Base-by-base conservation (phyloP, 2,888 invertebrate genomes). In the Cataglyphis albicans region DNA sequence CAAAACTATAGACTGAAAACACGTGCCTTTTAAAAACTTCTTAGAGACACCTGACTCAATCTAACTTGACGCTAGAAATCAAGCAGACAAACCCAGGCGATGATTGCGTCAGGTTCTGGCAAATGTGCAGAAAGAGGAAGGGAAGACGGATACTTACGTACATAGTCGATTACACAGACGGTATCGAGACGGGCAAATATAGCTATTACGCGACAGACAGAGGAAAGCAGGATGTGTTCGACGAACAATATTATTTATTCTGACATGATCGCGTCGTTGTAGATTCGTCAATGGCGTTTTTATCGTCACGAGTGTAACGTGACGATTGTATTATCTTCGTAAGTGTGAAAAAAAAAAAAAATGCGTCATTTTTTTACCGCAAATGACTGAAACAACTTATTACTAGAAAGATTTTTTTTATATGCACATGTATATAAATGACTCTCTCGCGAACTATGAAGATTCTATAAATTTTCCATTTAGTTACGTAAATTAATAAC, bases 381-480 rank as follows among this genome's bases (percentile, higher is more conserved):
- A 25, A 25, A 25, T 25, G 1, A 25, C 25, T 25, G 25, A 25
- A 82, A 84, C 82, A 84, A 55, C 82, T 82, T 84, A 84, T 84
- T 84, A 82, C 41, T 68, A 32, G 44, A 48, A 64, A 67, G 67
- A 70, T 65, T 75, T 63, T 63, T 82, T 25, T n/a, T 55, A 63
- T 41, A 1, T 18, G 65, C 57, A 63, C 59, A 21, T 70, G 44
- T 80, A 80, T 59, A 80, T 44, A 80, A 78, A 48, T 70, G 57
- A 25, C 70, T 44, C 59, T 70, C 44, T 55, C 32, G 7, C n/a
- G 59, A 18, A 59, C 25, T 59, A 48, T 18, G 25, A 70, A 80
- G 70, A 18, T 68, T 44, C 78, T 59, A 70, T 80, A 80, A 80
- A 80, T 70, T 80, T 35, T 32, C 57, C 59, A 18, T 44, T 44